Evolutionary conservation across 2,888 invertebrate genomes (phyloP).

Genomic region (Zonitis immaculata): DNA sequence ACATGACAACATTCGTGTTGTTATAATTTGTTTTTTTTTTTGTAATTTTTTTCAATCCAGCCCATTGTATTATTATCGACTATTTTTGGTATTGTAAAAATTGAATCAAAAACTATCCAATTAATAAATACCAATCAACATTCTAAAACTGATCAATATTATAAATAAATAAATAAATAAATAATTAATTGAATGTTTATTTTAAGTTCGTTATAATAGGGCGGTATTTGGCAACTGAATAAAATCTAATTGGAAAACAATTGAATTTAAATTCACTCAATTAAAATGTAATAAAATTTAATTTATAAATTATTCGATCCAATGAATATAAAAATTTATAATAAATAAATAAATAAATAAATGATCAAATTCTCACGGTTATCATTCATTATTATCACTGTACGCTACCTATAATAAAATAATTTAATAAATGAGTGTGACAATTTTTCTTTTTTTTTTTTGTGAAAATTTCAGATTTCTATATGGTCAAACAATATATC

Average conservation of each 20-base stretch:
- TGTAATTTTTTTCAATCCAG: slow-evolving; percentile 4
- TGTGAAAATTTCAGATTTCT: neutral
- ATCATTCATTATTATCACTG: neutral
- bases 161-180: neutral
- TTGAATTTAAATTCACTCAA: neutral
- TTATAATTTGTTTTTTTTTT: slow-evolving; percentile 6
- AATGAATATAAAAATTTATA: neutral
- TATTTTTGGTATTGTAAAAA: slow-evolving; percentile 10
- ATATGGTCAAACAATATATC: neutral
- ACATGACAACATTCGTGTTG: slow-evolving; percentile 19
- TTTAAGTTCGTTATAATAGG: neutral
- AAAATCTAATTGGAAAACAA: too few species aligned
- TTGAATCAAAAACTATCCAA: slow-evolving; percentile 23
- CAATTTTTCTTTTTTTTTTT: neutral
- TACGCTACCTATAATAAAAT: neutral
- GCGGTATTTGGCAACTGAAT: neutral
- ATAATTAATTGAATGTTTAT: neutral
- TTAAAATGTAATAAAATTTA: neutral
- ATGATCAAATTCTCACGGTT: neutral
- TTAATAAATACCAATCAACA: slow-evolving; percentile 30
- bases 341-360: too few species aligned
- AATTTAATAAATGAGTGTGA: too few species aligned
- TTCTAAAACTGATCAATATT: slow-evolving; percentile 18
- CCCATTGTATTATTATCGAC: neutral
- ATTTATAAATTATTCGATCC: neutral